Evolutionary conservation across 1,140 invertebrate genomes (phyloP), one percentile per base, ranked within the genome.

Genomic region (Bombus picipes): DNA sequence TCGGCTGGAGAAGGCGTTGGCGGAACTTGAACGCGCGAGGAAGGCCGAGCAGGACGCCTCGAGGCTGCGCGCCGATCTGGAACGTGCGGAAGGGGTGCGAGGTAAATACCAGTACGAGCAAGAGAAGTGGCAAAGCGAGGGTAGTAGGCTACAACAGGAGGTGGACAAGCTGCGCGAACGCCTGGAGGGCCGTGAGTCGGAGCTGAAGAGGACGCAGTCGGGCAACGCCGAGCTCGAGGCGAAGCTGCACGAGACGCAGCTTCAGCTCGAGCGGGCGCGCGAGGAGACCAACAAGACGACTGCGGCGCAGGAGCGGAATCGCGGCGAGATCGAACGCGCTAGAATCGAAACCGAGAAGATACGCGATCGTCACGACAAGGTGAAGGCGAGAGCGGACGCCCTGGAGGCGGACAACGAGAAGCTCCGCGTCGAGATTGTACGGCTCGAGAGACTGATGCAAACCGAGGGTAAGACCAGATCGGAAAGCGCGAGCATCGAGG

Each of bases 81-180:
- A 98, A 91, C 96, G 97, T 89, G 96, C 96, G 90, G 97, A 98
- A 92, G 96, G 96, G 87, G 96, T 97, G 82, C 96, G 97, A 96
- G 97, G 97, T 96, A 98, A 98, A 97, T 98, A 97, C 95, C 97
- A 97, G 94, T 97, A 97, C 94, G 98, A 98, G 95, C 97, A 98
- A 93, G 98, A 98, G 94, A 98, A 98, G 90, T 97, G 96, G 95
- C 96, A 95, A 87, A 93, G 92, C 78, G 96, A 96, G 90, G 94
- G 95, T 91, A 95, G 94, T 92, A 96, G 96, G 92, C 93, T 96
- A 71, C 96, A 96, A 90, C 96, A 94, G 94, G 97, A 96, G 92
- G 95, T 96, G 76, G 97, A 98, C 72, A 97, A 97, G 91, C 96
- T 97, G 87, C 96, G 97, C 89, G 97, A 98, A 92, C 96, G 97